phyloP scores from a whole-genome alignment of 1,140 invertebrate species.

The Tetramorium simillimum region DNA sequence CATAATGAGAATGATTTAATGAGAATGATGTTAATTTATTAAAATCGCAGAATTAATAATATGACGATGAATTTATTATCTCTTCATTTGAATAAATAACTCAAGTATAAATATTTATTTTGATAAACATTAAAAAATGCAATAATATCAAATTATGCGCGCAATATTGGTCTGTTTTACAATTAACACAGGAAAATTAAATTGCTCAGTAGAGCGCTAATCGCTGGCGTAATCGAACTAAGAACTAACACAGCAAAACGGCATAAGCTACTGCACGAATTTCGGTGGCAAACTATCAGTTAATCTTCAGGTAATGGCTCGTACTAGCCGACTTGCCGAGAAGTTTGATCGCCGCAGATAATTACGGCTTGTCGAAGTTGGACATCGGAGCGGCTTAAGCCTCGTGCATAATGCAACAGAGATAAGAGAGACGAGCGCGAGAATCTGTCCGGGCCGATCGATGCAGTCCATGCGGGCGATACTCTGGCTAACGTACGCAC shows the following conservation, averaged over 20 bases:
- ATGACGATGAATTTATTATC: not conserved
- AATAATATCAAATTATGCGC: not conserved
- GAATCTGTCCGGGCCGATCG: constrained; percentile 35
- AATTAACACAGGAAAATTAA: not conserved
- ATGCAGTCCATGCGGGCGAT: constrained; percentile 37
- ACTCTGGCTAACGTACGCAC: not conserved
- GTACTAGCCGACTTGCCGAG: constrained; percentile 2
- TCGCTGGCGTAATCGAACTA: not conserved
- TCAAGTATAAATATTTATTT: not conserved
- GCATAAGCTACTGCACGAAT: not conserved
- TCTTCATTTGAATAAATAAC: not conserved
- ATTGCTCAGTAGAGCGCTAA: not conserved
- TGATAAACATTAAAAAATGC: not conserved
- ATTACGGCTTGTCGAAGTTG: constrained; percentile 32
- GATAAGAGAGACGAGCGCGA: not conserved
- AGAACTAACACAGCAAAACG: not conserved
- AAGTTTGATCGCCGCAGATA: constrained; percentile 26
- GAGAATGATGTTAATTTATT: too few species aligned
- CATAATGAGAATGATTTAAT: not conserved
- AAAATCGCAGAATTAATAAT: not conserved
- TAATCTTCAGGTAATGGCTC: constrained; percentile 39
- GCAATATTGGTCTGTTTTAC: not conserved
- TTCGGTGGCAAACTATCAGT: constrained; percentile 7
- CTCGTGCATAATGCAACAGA: constrained; percentile 34
- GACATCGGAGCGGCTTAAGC: not conserved